Base-by-base conservation (phyloP, 2,888 invertebrate genomes). In the Zygogramma bicolorata region DNA sequence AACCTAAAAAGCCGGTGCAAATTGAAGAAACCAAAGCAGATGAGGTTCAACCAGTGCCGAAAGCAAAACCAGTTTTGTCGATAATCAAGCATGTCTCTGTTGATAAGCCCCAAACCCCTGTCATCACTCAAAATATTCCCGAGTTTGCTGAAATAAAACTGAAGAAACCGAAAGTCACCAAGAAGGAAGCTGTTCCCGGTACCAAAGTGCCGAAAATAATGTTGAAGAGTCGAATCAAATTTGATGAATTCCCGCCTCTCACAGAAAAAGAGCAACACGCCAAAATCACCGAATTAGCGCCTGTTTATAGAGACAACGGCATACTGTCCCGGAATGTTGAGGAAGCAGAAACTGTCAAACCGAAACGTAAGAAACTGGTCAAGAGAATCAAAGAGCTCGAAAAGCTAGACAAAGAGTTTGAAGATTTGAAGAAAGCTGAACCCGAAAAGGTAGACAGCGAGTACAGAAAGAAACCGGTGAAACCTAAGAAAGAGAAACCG, bases 121-220 rank as follows among this genome's bases (percentile, higher is more conserved):
- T 91, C 85, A 90, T 91, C 70, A 88, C 89, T 27, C 90, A 92
- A 68, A 59, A 74, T 31, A 79, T 89, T 15, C 91, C 93, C 0
- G 90, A 90, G 71, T 91, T 92, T 81, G 91, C 91, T 70, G 89
- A 92, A 84, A 88, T 94, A 2, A 94, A 94, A 87, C 86, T 94
- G 8, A 85, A 83, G 71, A 86, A 86, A 79, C 77, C 82, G 6
- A 84, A 83, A 76, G 68, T 75, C 38, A 69, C 77, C 3, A 65
- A 78, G 10, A 82, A 82, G 70, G 84, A 82, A 74, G 79, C 80
- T 65, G 73, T 74, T 1, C 67, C 77, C 29, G 79, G 79, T 90
- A 81, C 77, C 10, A 81, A 77, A 73, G 85, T 93, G 63, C 93
- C 93, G 0, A 93, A 92, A 84, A 88, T 93, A 46, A 89, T 92